These are phyloP conservation scores for Sarcophaga rosellei DNA, from an alignment of 2,888 invertebrate species.

Conservation along the genomic window DNA sequence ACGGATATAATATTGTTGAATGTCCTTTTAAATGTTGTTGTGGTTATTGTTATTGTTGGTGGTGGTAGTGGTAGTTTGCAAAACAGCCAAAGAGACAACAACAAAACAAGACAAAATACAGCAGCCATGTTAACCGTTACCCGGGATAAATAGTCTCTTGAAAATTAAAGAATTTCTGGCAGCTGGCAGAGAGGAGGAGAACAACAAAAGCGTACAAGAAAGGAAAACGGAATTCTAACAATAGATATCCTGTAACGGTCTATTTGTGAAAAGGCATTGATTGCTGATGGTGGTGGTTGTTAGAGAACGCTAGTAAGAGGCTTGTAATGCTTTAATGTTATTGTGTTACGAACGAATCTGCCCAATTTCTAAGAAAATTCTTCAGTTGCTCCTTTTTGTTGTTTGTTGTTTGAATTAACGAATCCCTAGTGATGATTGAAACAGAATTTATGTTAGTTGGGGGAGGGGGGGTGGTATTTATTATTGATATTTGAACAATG, in stretches of 20 bases:
- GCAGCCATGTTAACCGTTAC: background rate
- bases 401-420: too few relatives aligned
- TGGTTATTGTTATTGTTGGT: background rate
- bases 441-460: background rate
- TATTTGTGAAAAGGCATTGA: background rate
- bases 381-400: too few relatives aligned
- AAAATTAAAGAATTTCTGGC: too few relatives aligned
- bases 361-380: background rate
- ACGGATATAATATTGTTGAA: conserved; percentile 30
- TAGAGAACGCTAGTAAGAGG: too few relatives aligned
- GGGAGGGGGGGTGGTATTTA: background rate
- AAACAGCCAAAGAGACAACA: background rate
- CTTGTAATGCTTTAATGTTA: background rate
- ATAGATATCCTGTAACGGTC: conserved; percentile 6
- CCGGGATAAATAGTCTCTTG: background rate
- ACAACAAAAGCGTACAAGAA: background rate
- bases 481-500: conserved; percentile 4
- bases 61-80: background rate
- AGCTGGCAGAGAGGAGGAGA: too few relatives aligned
- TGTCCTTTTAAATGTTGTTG: background rate
- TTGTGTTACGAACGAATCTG: background rate
- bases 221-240: background rate
- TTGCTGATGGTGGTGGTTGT: background rate
- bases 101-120: background rate
- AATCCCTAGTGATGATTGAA: background rate